phyloP scores from a whole-genome alignment of 64 coral and sea anemone species.

The Montipora capricornis region DNA sequence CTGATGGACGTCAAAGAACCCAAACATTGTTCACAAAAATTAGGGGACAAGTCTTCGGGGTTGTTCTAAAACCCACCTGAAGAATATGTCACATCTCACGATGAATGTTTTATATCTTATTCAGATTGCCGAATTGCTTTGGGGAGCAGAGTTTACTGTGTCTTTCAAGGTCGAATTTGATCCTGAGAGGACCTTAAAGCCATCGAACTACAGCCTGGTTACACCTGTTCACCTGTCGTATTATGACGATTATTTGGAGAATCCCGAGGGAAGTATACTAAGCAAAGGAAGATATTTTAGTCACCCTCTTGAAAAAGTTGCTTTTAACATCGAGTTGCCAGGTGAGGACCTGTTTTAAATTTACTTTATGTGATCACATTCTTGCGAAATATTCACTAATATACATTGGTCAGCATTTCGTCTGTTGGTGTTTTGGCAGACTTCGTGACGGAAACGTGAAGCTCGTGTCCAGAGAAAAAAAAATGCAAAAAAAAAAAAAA shows the following conservation, averaged over 20 bases:
- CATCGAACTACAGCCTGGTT: slow-evolving; percentile 62
- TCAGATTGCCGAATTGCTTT: slow-evolving; percentile 65
- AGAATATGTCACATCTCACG: no score
- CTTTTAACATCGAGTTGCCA: slow-evolving; percentile 72
- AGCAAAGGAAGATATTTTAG: slow-evolving; percentile 55
- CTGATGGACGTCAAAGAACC: no score
- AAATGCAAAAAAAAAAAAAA: no score
- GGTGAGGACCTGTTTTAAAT: slow-evolving; percentile 35
- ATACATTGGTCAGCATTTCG: no score
- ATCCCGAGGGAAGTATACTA: slow-evolving; percentile 33
- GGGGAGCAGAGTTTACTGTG: slow-evolving; percentile 38
- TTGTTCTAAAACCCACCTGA: no score
- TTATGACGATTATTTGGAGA: slow-evolving; percentile 66
- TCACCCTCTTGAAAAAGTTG: slow-evolving; percentile 37
- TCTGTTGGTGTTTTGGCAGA: no score
- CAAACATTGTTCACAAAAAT: no score
- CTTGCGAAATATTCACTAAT: no score
- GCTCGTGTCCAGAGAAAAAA: no score
- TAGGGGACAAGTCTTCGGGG: no score
- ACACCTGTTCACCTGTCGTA: slow-evolving; percentile 77
- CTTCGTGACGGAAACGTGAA: no score
- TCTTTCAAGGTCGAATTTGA: slow-evolving; percentile 77
- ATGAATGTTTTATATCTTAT: not conserved
- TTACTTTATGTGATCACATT: no score
- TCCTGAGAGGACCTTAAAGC: slow-evolving; percentile 55